Percentiles rank a stretch among this genome's conserved stretches.
These are phyloP conservation scores for Oryzias javanicus DNA, from an alignment of 2,113 vertebrate species.

Conservation along the genomic window DNA sequence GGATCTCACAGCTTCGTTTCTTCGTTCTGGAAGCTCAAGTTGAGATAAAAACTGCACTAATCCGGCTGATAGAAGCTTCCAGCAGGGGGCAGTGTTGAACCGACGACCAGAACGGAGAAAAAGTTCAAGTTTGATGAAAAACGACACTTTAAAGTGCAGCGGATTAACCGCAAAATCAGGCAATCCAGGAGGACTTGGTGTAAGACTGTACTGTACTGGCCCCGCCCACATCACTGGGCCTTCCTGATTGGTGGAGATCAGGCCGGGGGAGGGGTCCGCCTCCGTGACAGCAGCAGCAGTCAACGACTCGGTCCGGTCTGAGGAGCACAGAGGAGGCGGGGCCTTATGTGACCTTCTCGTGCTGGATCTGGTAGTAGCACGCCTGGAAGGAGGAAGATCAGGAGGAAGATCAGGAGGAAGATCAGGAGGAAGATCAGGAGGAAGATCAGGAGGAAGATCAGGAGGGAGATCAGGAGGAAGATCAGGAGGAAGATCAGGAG, in stretches of 20 bases:
- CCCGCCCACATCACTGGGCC: slow-evolving; percentile 3
- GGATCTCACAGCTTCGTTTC: too few species aligned
- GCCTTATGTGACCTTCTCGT: slow-evolving; percentile 91
- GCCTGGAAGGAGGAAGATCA: slow-evolving; percentile 75
- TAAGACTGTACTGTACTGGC: background rate
- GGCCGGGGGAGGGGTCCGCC: background rate
- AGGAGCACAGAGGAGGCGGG: background rate
- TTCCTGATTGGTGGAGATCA: slow-evolving; percentile 3
- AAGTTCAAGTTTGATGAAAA: background rate
- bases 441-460: too few species aligned
- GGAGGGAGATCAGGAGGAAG: too few species aligned
- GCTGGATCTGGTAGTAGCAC: slow-evolving; percentile 98
- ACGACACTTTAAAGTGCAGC: background rate
- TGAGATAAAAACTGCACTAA: too few species aligned
- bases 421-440: too few species aligned
- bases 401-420: too few species aligned
- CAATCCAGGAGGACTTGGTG: too few species aligned
- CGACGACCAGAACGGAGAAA: background rate
- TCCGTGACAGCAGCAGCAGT: slow-evolving; percentile 26
- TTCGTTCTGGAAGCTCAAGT: too few species aligned
- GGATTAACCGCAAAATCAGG: too few species aligned
- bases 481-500: too few species aligned
- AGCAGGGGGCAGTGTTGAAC: slow-evolving; percentile 3
- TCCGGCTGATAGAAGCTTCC: background rate
- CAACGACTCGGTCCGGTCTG: background rate